Evolutionary conservation across 2,113 vertebrate genomes (phyloP).

Genomic region (Leucosticte australis): DNA sequence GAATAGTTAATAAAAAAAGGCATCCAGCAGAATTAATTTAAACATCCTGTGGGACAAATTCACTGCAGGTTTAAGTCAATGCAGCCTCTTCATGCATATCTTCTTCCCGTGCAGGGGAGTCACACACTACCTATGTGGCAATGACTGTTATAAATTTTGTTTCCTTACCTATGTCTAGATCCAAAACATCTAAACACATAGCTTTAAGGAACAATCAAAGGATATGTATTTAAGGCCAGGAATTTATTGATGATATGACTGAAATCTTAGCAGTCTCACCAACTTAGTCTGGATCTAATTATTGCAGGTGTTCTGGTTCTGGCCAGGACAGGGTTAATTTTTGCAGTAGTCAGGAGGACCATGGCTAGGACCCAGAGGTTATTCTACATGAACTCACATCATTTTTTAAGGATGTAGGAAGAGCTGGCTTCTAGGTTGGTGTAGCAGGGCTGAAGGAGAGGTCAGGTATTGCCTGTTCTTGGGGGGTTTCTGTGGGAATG

Average conservation of each 20-base stretch:
- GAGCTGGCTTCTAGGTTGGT: not conserved
- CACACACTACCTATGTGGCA: not conserved
- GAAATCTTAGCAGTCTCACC: not conserved
- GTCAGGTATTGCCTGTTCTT: not conserved
- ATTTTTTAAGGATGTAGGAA: not conserved
- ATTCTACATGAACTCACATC: not conserved
- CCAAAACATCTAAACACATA: not conserved
- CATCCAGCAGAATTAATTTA: slow-evolving; percentile 1
- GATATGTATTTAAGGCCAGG: not conserved
- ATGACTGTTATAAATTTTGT: not conserved
- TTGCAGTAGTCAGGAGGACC: not conserved
- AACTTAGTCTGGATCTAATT: not conserved
- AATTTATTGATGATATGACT: not conserved
- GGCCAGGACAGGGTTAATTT: not conserved
- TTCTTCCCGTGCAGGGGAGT: not conserved
- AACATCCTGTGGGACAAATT: not conserved
- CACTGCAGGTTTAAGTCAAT: not conserved
- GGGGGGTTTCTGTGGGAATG: not conserved
- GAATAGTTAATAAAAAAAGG: not conserved
- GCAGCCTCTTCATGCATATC: not conserved
- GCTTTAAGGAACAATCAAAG: not conserved
- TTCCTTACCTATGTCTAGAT: not conserved
- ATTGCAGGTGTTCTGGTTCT: not conserved
- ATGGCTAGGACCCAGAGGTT: not conserved
- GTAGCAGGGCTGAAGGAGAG: rapidly evolving